phyloP scores from a whole-genome alignment of 2,797 vertebrate genomes.

The Odontamblyopus rebecca region DNA sequence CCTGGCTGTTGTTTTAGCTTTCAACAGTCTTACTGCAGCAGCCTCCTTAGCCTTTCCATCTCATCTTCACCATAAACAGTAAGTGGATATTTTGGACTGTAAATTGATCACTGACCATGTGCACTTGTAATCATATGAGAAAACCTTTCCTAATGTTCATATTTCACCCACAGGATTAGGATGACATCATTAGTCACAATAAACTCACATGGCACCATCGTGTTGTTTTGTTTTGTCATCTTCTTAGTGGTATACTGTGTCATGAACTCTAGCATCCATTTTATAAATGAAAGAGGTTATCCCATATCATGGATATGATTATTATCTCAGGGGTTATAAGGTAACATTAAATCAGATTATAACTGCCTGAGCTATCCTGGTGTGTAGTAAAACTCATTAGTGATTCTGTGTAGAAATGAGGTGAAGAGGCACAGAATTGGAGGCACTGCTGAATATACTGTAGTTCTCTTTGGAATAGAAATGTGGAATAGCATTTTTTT shows the following conservation, averaged over 20 bases:
- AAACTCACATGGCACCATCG: neutral
- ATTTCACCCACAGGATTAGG: neutral
- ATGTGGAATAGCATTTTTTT: neutral
- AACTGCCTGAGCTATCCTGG: neutral
- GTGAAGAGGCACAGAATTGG: too few species aligned
- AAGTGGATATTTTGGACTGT: neutral
- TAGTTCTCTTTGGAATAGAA: neutral
- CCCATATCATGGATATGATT: slow-evolving; percentile 26
- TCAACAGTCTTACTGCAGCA: neutral
- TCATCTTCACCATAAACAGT: neutral
- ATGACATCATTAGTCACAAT: neutral
- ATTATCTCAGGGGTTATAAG: slow-evolving; percentile 13
- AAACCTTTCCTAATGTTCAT: neutral
- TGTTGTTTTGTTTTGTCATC: neutral
- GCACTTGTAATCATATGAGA: neutral
- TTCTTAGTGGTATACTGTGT: slow-evolving; percentile 11
- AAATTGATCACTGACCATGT: neutral
- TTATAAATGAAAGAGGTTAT: slow-evolving; percentile 37
- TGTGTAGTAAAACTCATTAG: neutral
- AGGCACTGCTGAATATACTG: neutral
- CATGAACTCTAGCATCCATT: slow-evolving; percentile 15
- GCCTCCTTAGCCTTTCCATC: neutral
- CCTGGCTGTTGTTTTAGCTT: neutral
- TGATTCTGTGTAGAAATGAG: neutral
- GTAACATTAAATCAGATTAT: slow-evolving; percentile 12